Percentiles rank a stretch among this genome's conserved stretches.
These are phyloP conservation scores for Hipparchia semele DNA, from an alignment of 2,888 invertebrate genomes.

Conservation along the genomic window DNA sequence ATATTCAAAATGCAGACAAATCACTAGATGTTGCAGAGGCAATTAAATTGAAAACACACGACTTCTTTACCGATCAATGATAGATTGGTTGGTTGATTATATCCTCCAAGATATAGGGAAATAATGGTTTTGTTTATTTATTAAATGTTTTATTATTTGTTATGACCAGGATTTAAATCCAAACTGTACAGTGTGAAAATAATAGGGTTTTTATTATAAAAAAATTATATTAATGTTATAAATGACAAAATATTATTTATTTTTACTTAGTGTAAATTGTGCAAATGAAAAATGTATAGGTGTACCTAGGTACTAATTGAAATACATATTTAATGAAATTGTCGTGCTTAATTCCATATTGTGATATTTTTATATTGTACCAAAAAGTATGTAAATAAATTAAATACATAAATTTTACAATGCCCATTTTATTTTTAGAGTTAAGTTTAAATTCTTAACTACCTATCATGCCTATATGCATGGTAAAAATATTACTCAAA, in stretches of 20 bases:
- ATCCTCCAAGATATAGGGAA: background rate
- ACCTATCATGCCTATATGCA: too few relatives aligned
- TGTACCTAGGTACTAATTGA: conserved; percentile 10
- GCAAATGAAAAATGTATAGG: background rate
- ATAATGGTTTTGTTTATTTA: conserved; percentile 5
- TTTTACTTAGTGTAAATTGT: conserved; percentile 9
- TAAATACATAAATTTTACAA: background rate
- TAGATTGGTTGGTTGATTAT: background rate
- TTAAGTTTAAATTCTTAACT: too few relatives aligned
- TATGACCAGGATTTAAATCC: conserved; percentile 10
- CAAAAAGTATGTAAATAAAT: conserved; percentile 36
- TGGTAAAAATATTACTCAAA: too few relatives aligned
- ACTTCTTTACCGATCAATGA: conserved; percentile 70
- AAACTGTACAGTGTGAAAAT: background rate
- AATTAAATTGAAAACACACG: conserved; percentile 72
- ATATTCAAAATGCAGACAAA: conserved; percentile 87
- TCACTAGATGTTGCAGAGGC: conserved; percentile 83
- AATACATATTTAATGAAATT: conserved; percentile 17
- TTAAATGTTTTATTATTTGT: conserved; percentile 1
- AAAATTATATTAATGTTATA: conserved; percentile 5
- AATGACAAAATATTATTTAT: background rate
- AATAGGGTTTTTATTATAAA: background rate
- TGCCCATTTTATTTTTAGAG: background rate
- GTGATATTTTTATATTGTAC: conserved; percentile 50
- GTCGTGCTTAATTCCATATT: conserved; percentile 39